Evolutionary conservation across 30 jellyfish, hydroid and myxozoan genomes (phyloP).

Genomic region (Morbakka virulenta): DNA sequence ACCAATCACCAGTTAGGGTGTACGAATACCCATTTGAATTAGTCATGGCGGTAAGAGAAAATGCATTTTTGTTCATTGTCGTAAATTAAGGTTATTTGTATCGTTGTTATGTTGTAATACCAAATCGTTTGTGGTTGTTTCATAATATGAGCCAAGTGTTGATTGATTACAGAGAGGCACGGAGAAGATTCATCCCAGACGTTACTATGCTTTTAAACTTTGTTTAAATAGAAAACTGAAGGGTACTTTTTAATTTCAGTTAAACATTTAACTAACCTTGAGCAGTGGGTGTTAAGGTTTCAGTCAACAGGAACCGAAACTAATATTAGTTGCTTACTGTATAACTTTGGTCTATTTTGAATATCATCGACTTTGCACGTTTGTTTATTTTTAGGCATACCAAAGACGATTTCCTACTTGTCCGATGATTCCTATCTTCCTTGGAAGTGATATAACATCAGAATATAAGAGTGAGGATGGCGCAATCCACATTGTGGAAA

Average conservation of each 20-base stretch:
- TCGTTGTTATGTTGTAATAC: background rate
- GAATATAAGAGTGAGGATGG: conserved; percentile 92
- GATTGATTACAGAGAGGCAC: background rate
- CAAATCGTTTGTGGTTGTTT: background rate
- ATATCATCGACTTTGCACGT: no score
- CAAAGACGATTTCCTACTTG: conserved; percentile 95
- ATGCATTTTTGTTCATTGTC: background rate
- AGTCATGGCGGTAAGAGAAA: conserved; percentile 83
- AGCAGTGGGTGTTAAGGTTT: no score
- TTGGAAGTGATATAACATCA: conserved; percentile 79
- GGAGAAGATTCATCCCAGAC: no score
- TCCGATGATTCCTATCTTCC: conserved; percentile 92
- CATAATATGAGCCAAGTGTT: background rate
- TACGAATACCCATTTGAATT: conserved; percentile 89
- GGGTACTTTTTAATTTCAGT: no score
- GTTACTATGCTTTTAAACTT: no score
- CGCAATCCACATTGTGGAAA: conserved; percentile 79
- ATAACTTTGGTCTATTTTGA: no score
- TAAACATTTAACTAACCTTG: no score
- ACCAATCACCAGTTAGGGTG: conserved; percentile 91
- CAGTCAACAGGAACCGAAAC: no score
- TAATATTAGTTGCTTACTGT: no score
- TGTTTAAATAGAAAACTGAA: no score
- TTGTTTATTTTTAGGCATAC: conserved; percentile 64
- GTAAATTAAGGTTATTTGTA: background rate